phyloP scores from a whole-genome alignment of 2,797 vertebrate species.

The Myotis vivesi region DNA sequence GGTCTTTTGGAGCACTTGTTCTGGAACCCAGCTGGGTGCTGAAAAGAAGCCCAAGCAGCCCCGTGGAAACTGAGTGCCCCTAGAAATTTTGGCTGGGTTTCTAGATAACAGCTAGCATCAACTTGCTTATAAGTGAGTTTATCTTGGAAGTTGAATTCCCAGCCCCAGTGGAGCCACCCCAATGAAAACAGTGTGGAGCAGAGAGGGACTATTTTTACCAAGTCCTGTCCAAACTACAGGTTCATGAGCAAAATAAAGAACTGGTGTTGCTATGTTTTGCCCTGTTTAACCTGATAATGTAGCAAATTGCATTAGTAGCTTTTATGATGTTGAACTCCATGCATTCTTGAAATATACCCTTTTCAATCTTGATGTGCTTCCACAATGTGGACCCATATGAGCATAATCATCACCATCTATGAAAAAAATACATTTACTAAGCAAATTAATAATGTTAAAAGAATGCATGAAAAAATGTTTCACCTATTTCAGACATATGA shows the following conservation, averaged over 20 bases:
- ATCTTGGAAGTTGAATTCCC: background rate
- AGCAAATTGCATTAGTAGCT: background rate
- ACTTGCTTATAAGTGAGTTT: background rate
- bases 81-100: background rate
- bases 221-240: background rate
- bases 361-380: background rate
- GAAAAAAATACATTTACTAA: background rate
- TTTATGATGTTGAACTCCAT: constrained; percentile 38
- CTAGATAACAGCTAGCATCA: background rate
- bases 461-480: background rate
- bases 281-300: background rate
- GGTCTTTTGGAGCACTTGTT: background rate
- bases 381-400: background rate
- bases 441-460: constrained; percentile 35
- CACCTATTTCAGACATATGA: background rate
- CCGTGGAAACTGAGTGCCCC: background rate
- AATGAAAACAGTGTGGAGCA: background rate
- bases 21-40: background rate
- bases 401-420: background rate
- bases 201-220: background rate
- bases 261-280: background rate
- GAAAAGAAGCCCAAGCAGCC: background rate
- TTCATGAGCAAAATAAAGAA: background rate
- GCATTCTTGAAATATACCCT: background rate
- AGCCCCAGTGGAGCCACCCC: background rate